Evolutionary conservation across 2,113 vertebrate species (phyloP), one percentile per base, ranked within the genome.

Genomic region (Etia nguti): DNA sequence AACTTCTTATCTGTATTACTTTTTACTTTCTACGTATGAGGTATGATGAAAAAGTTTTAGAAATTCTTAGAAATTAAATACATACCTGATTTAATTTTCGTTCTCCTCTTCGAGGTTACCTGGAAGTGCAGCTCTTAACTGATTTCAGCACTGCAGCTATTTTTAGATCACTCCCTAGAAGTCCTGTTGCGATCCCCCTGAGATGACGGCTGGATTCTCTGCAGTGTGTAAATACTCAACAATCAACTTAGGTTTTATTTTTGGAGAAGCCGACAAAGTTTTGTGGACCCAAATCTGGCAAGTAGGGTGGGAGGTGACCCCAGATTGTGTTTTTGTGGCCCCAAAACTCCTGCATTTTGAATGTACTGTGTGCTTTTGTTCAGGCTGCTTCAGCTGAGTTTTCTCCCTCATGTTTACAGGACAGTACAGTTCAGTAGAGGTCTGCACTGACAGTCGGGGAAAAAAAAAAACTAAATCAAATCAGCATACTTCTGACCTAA

Each of bases 391-490:
- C 24, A 24, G 11, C 10, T 46, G 6, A 48, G 43, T 77, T 50
- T 50, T 6, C 26, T 50, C 16, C 26, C 16, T 77, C 20, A 20
- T 0, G 2, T 77, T 77, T 77, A 50, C 43, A 77, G 70, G 70
- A 31, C 70, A 77, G 18, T 75, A 13, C 46, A 50, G 6, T 75
- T 16, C 41, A 75, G 43, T n/a, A 50, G 16, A 31, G 10, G 24
- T 75, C 16, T 50, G 6, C 41, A 46, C 6, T 75, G 24, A 50
- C 41, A 3, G 24, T 75, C 24, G 5, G 59, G 36, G 59, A 1
- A 18, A 48, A 18, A 48, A 70, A 26, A 29, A 1, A 0, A 2
- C 3, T 3, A 29, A 48, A 48, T 43, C n/a, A 26, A 4, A 46
- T 43, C 22, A 75, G 24, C 68, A 7, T 43, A 26, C 68, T 75